These are phyloP conservation scores for Ianthella basta DNA, from an alignment of 37 sponge, comb jelly and placozoan genomes.

Conservation along the genomic window DNA sequence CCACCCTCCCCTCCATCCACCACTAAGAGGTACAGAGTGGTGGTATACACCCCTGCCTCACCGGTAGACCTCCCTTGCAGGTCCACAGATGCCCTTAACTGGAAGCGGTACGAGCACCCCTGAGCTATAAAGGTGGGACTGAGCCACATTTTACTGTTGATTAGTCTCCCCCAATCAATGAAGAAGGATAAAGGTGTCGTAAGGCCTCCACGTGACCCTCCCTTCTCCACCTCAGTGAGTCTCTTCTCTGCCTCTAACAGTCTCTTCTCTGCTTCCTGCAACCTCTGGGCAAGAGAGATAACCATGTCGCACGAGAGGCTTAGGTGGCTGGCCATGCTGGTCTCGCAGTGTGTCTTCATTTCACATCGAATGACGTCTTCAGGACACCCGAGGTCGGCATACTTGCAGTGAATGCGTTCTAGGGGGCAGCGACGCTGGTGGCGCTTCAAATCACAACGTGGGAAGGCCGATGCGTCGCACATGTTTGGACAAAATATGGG, in stretches of 20 bases:
- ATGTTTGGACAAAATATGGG: conserved; percentile 25
- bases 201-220: background rate
- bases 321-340: background rate
- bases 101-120: background rate
- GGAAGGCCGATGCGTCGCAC: conserved; percentile 9
- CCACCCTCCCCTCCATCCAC: background rate
- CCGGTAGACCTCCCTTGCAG: too few relatives aligned
- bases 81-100: background rate
- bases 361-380: conserved; percentile 14
- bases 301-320: background rate
- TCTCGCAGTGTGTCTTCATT: background rate
- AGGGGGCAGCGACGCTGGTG: conserved; percentile 1
- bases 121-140: background rate
- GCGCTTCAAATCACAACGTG: conserved; percentile 11
- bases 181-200: background rate
- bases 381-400: background rate
- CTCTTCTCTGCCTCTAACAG: background rate
- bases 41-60: background rate
- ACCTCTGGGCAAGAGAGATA: background rate
- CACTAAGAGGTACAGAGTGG: background rate
- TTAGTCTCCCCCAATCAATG: background rate
- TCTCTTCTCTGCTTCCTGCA: background rate
- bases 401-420: background rate
- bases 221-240: background rate
- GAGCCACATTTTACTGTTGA: background rate